Conservation (phyloP, 2,113 vertebrate genomes). For the Mandrillus leucophaeus region DNA sequence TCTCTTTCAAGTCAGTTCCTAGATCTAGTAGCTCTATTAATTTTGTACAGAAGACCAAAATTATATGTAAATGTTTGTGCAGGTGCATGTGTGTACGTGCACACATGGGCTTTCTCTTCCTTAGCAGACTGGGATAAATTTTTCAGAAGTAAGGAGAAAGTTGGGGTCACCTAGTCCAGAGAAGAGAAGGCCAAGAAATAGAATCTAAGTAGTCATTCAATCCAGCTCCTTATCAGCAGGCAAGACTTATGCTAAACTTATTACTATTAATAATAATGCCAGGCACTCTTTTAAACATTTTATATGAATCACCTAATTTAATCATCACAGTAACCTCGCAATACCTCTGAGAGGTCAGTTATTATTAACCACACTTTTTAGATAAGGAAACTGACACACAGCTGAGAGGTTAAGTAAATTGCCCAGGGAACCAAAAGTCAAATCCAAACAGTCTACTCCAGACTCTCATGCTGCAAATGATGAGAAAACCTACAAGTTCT, state of each 20-base stretch:
- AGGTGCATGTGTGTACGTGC: fast-evolving
- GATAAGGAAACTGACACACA: not conserved
- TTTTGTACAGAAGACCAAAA: not conserved
- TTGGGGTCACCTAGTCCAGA: not conserved
- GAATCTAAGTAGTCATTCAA: not conserved
- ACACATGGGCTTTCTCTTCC: not conserved
- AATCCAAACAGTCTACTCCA: not conserved
- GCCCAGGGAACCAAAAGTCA: not conserved
- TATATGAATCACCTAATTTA: constrained; percentile 35
- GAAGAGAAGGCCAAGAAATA: not conserved
- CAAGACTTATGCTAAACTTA: not conserved
- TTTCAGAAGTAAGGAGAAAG: constrained; percentile 10
- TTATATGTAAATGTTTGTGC: not conserved
- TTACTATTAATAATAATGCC: constrained; percentile 37
- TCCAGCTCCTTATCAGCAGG: not conserved
- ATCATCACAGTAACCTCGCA: not conserved
- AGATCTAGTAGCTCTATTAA: not conserved
- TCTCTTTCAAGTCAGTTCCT: not conserved
- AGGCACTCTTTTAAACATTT: constrained; percentile 35
- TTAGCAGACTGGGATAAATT: not conserved
- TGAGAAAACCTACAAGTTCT: not conserved
- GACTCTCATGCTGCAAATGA: not conserved
- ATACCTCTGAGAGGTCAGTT: not conserved
- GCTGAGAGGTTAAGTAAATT: not conserved
- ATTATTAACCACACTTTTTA: not conserved